A percentile compares a stretch with the other conserved stretches of the same genome.
Conservation (phyloP, 2,888 invertebrate species). For the Candidula unifasciata region DNA sequence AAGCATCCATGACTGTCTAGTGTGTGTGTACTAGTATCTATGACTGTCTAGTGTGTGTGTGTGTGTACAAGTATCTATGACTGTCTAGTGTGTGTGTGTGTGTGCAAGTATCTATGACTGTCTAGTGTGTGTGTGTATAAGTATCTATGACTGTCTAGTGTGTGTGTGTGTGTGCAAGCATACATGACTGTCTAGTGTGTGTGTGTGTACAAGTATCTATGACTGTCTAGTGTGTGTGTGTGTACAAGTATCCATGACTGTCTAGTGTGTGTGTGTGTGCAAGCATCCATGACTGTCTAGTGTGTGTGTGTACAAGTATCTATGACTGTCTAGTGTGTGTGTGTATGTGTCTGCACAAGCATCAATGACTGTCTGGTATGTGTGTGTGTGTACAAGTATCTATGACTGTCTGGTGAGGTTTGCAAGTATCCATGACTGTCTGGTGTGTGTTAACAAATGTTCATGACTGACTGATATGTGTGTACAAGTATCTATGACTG, state of each 20-base stretch:
- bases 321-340: too few species aligned
- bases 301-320: constrained; percentile 48
- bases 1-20: too few species aligned
- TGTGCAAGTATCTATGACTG: constrained; percentile 34
- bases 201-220: not conserved
- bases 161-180: not conserved
- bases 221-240: not conserved
- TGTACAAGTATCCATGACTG: not conserved
- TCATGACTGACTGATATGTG: too few species aligned
- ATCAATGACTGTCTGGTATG: too few species aligned
- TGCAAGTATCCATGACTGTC: constrained; percentile 41
- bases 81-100: too few species aligned
- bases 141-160: too few species aligned
- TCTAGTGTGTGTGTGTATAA: constrained; percentile 52
- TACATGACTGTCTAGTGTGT: not conserved
- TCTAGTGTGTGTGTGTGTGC: too few species aligned
- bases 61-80: too few species aligned
- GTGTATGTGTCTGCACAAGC: not conserved
- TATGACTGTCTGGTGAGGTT: too few species aligned
- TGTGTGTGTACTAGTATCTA: constrained; percentile 29
- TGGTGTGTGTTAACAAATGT: constrained; percentile 46
- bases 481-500: too few species aligned
- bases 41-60: too few species aligned
- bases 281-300: constrained; percentile 47
- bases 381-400: not conserved